phyloP scores from a whole-genome alignment of 2,797 vertebrate genomes.

The Danionella dracula region DNA sequence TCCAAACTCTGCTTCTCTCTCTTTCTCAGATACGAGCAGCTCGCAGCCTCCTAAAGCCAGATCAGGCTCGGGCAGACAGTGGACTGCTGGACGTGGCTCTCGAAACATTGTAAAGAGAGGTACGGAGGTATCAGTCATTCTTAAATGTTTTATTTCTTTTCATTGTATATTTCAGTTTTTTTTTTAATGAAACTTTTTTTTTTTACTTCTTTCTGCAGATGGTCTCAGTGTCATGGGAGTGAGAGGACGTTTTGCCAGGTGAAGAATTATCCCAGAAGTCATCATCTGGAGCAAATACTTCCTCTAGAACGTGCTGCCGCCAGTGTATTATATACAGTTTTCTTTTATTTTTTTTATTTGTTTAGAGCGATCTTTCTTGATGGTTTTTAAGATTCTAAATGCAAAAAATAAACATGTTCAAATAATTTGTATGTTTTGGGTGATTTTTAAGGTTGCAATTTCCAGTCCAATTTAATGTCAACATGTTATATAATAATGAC shows the following conservation, averaged over 20 bases:
- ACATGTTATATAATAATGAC: too few species aligned
- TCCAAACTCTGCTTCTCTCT: background rate
- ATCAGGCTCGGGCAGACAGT: constrained; percentile 77
- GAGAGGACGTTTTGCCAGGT: constrained; percentile 84
- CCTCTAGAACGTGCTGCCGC: background rate
- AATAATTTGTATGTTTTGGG: background rate
- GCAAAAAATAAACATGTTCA: constrained; percentile 35
- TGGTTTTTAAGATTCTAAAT: constrained; percentile 32
- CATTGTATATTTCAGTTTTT: background rate
- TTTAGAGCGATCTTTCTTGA: background rate
- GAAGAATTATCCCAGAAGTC: constrained; percentile 52
- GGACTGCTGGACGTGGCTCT: constrained; percentile 70
- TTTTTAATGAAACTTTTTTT: too few species aligned
- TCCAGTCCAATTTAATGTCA: background rate
- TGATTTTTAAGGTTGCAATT: background rate
- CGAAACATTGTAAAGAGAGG: constrained; percentile 87
- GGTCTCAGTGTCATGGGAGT: constrained; percentile 72
- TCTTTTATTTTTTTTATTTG: background rate
- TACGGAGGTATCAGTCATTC: constrained; percentile 51
- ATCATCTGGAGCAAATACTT: background rate
- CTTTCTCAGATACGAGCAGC: constrained; percentile 80
- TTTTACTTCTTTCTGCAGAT: constrained; percentile 22
- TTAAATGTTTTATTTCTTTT: background rate
- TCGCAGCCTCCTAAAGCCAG: constrained; percentile 75
- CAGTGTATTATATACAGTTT: background rate